A percentile compares a stretch with the other conserved stretches of the same genome.
These are phyloP conservation scores for Schizopygopsis pylzovi DNA, from an alignment of 2,797 vertebrate species.

Conservation along the genomic window DNA sequence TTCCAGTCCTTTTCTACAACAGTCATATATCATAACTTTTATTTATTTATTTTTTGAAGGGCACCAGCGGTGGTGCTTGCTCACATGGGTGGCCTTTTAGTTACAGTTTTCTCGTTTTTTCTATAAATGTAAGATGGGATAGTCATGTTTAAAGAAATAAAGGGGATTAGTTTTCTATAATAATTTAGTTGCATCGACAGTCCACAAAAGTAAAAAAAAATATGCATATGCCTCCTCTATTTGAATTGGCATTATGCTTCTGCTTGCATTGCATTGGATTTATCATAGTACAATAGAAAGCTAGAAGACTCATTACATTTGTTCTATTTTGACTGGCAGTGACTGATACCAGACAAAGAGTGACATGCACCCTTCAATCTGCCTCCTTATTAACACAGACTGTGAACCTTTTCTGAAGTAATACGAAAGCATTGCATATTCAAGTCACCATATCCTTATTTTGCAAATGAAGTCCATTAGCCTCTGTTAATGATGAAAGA, in stretches of 20 bases:
- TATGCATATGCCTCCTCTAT: background rate
- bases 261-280: background rate
- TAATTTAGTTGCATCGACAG: background rate
- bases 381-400: background rate
- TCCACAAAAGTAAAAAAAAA: background rate
- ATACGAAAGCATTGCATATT: background rate
- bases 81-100: background rate
- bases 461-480: slow-evolving; percentile 19
- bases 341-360: slow-evolving; percentile 2
- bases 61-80: background rate
- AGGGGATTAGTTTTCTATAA: background rate
- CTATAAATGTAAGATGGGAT: background rate
- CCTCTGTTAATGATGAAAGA: slow-evolving; percentile 51
- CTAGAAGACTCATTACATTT: slow-evolving; percentile 5
- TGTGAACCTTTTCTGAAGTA: background rate
- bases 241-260: background rate
- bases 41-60: background rate
- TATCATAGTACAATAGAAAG: background rate
- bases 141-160: background rate
- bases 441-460: background rate
- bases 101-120: background rate
- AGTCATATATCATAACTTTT: background rate
- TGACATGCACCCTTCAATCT: background rate
- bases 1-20: background rate
- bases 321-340: background rate